Evolutionary conservation across 2,797 vertebrate species (phyloP).

Genomic region (Eremophila alpestris): DNA sequence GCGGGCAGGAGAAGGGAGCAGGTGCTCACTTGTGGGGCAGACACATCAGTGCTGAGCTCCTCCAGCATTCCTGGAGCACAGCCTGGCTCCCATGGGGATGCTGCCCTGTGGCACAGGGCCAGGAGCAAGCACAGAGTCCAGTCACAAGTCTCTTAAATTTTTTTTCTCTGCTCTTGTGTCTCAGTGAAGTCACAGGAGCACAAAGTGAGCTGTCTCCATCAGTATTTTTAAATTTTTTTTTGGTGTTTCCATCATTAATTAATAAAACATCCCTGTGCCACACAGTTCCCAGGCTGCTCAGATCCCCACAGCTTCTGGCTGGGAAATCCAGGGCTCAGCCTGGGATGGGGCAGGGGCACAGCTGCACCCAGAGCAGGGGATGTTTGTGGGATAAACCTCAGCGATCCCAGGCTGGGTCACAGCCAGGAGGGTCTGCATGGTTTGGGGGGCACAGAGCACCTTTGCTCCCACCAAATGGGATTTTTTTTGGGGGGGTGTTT

Average conservation of each 20-base stretch:
- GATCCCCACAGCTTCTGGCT: not conserved
- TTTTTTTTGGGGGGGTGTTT: rapidly evolving
- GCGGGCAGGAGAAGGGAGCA: rapidly evolving
- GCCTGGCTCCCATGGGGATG: not conserved
- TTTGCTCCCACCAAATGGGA: not conserved
- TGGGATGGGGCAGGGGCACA: rapidly evolving
- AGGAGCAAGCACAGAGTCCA: not conserved
- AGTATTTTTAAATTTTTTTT: not conserved
- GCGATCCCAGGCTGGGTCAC: not conserved
- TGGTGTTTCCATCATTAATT: not conserved
- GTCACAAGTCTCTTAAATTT: not conserved
- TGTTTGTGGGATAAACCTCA: not conserved
- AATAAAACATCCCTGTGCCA: not conserved
- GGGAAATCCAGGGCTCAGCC: not conserved
- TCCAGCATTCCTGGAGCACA: not conserved
- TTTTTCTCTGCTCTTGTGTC: not conserved
- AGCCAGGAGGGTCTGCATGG: rapidly evolving
- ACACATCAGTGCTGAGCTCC: not conserved
- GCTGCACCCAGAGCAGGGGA: rapidly evolving
- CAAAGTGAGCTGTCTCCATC: not conserved
- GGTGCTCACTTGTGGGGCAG: rapidly evolving
- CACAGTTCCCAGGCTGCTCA: not conserved
- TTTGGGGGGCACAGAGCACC: rapidly evolving
- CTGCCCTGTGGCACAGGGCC: not conserved
- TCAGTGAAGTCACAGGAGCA: not conserved